Percentiles rank a stretch among this genome's conserved stretches.
These are phyloP conservation scores for Carettochelys insculpta DNA, from an alignment of 2,113 vertebrate species.

Conservation along the genomic window DNA sequence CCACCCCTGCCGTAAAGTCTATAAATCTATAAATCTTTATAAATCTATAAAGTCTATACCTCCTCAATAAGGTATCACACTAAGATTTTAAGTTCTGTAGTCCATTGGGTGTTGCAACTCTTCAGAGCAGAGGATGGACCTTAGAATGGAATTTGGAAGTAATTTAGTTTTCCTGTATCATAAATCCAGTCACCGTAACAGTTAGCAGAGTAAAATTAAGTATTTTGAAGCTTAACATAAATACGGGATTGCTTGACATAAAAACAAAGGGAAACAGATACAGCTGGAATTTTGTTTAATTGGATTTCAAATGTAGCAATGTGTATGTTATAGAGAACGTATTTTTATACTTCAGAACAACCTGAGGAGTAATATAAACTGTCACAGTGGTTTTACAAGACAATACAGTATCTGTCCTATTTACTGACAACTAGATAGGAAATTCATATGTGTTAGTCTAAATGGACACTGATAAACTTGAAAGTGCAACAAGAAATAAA, in stretches of 20 bases:
- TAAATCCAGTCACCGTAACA: not conserved
- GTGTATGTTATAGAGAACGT: not conserved
- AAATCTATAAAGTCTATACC: too few species aligned
- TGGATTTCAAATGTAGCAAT: not conserved
- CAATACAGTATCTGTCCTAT: not conserved
- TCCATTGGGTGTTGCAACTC: too few species aligned
- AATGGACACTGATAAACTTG: not conserved
- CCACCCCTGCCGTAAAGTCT: too few species aligned
- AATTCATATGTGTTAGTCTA: not conserved
- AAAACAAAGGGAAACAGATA: not conserved
- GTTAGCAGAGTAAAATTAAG: not conserved
- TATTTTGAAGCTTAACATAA: not conserved
- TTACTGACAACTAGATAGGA: not conserved
- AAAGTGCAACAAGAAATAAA: not conserved
- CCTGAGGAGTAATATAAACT: not conserved
- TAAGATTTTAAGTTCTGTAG: too few species aligned
- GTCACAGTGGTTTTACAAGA: conserved; percentile 37
- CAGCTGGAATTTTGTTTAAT: not conserved
- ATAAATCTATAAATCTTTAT: too few species aligned
- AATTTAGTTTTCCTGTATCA: not conserved
- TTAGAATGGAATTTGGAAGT: too few species aligned
- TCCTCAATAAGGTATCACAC: too few species aligned
- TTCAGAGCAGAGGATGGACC: too few species aligned
- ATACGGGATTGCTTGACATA: not conserved
- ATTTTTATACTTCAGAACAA: not conserved